Evolutionary conservation across 2,113 vertebrate species (phyloP).

Genomic region (Cyprinus carpio): DNA sequence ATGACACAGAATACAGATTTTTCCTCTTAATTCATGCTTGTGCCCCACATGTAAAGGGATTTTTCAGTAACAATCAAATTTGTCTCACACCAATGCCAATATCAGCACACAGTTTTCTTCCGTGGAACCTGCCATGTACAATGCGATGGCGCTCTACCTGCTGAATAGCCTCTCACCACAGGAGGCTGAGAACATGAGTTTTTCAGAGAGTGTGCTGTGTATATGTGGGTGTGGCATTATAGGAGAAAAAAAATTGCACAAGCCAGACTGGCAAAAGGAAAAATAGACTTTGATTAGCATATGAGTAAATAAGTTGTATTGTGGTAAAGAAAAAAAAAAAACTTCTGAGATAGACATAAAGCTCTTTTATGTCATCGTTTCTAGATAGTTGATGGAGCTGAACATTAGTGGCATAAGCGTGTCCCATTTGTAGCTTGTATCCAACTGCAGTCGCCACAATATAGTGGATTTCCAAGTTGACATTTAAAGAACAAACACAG

Average conservation of each 20-base stretch:
- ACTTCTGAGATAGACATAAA: background rate
- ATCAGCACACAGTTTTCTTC: background rate
- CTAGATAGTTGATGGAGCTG: conserved; percentile 34
- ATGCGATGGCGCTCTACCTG: background rate
- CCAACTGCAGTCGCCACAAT: conserved; percentile 67
- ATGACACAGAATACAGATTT: background rate
- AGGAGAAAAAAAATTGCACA: background rate
- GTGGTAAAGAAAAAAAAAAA: background rate
- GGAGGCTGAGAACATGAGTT: conserved; percentile 42
- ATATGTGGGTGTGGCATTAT: conserved; percentile 16
- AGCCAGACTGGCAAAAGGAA: conserved; percentile 18
- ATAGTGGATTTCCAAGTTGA: conserved; percentile 74
- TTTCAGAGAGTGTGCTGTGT: conserved; percentile 11
- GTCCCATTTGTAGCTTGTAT: conserved; percentile 64
- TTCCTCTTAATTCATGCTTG: background rate
- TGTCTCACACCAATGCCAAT: background rate
- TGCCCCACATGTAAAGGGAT: background rate
- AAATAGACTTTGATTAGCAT: conserved; percentile 27
- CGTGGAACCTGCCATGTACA: conserved; percentile 35
- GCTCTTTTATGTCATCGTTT: conserved; percentile 11
- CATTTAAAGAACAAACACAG: conserved; percentile 80
- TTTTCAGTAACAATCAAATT: conserved; percentile 13
- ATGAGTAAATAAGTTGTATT: conserved; percentile 27
- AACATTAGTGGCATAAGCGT: conserved; percentile 41
- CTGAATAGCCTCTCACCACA: conserved; percentile 24